Evolutionary conservation across 1,140 invertebrate genomes (phyloP), one percentile per base, ranked within the genome.

Genomic region (Saccostrea glomerata): DNA sequence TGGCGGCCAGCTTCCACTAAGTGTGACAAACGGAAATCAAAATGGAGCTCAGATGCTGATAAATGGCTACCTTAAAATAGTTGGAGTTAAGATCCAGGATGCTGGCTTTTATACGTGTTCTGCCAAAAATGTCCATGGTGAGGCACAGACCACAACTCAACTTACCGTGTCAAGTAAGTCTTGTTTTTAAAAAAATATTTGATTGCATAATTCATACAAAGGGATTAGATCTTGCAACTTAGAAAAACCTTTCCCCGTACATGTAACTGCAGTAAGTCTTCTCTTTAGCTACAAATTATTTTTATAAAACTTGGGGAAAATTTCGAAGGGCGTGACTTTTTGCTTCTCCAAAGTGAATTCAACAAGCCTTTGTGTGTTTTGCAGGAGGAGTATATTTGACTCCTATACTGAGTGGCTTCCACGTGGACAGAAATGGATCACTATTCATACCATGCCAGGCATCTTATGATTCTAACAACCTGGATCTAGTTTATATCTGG

Each of bases 1-100:
- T 96, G 97, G 97, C 23, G 97, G 5, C 96, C 98, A 84, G 20
- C 40, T 89, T 98, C 25, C 25, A 7, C 54, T 47, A 17, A 17
- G 25, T 40, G 15, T 30, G 20, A 58, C 55, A 40, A 60, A 85
- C 20, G 95, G 82, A 93, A 91, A 11, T 66, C 55, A 13, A 82
- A 86, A 84, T 30, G 97, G 97, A 23, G 97, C 97, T 92, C 95
- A 97, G 3, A 96, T 88, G 3, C 83, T 93, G 7, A 70, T 89
- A 7, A 94, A 93, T 87, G 93, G 93, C 7, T 82, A 90, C 40
- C 84, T 92, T 23, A 55, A 86, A 7, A 89, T 94, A 2, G 89
- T 54, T 0, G 56, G 84, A 13, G 36, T 94, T 1, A 82, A 73
- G 2, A 4, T n/a, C 17, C n/a, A 11, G 1, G 93, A 93, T 86